phyloP scores from a whole-genome alignment of 64 coral and sea anemone genomes.

The Stichodactyla helianthus region DNA sequence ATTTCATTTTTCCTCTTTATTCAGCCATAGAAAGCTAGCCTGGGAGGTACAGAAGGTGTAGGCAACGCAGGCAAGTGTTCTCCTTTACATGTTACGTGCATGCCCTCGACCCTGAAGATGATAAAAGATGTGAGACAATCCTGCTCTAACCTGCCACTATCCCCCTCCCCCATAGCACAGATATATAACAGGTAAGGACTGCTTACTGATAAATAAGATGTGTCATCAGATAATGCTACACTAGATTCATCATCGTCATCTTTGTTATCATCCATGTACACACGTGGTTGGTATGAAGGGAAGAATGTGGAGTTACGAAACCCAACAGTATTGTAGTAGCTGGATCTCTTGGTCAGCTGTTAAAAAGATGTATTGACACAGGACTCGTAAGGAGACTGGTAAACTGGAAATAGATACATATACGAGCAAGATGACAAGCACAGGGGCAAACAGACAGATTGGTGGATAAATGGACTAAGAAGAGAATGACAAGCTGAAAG shows the following conservation, averaged over 20 bases:
- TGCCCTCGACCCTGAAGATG: too few species aligned
- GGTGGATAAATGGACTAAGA: background rate
- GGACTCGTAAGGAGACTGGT: background rate
- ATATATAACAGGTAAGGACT: background rate
- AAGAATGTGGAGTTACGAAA: conserved; percentile 98
- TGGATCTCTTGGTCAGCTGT: conserved; percentile 43
- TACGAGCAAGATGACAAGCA: too few species aligned
- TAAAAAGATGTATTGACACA: background rate
- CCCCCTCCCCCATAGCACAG: too few species aligned
- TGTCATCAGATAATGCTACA: conserved; percentile 58
- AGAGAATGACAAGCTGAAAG: too few species aligned
- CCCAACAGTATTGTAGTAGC: conserved; percentile 69
- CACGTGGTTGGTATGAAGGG: conserved; percentile 89
- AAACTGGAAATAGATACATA: too few species aligned
- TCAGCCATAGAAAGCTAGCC: too few species aligned
- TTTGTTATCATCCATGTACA: conserved; percentile 84
- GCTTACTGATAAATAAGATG: conserved; percentile 68
- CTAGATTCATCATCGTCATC: conserved; percentile 67
- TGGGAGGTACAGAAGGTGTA: too few species aligned
- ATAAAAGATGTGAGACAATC: too few species aligned
- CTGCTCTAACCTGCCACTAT: too few species aligned
- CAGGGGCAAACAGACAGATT: background rate
- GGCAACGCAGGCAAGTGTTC: too few species aligned
- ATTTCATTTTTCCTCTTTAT: too few species aligned
- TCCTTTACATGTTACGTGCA: too few species aligned